Evolutionary conservation across 1,140 invertebrate genomes (phyloP).

Genomic region (Zaprionus kolodkinae): DNA sequence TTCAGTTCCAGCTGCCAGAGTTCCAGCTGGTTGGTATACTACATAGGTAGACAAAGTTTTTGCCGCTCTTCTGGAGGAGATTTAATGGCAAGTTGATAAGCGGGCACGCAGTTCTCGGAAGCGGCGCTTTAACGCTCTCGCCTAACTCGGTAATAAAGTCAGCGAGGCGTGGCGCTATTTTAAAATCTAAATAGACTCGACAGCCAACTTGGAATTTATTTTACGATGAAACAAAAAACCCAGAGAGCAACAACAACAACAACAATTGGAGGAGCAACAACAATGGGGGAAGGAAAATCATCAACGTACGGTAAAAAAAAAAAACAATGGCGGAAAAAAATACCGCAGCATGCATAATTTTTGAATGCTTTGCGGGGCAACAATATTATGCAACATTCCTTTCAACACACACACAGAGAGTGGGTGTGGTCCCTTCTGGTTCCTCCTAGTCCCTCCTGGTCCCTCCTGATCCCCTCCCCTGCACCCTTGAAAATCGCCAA

Average conservation of each 20-base stretch:
- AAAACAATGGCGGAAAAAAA: slow-evolving; percentile 71
- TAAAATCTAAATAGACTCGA: slow-evolving; percentile 75
- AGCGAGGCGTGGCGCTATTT: slow-evolving; percentile 69
- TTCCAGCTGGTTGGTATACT: no score
- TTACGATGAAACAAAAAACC: slow-evolving; percentile 28
- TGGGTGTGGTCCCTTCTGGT: no score
- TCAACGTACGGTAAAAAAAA: slow-evolving; percentile 18
- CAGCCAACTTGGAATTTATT: slow-evolving; percentile 72
- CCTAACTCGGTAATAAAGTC: slow-evolving; percentile 69
- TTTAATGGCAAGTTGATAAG: slow-evolving; percentile 80
- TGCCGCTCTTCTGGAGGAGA: slow-evolving; percentile 37
- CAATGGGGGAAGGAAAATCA: slow-evolving; percentile 28
- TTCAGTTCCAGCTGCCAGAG: no score
- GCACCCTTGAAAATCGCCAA: slow-evolving; percentile 5
- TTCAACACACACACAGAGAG: slow-evolving; percentile 47
- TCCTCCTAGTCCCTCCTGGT: no score
- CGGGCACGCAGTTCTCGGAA: slow-evolving; percentile 33
- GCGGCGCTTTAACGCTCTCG: slow-evolving; percentile 65
- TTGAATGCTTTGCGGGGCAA: slow-evolving; percentile 64
- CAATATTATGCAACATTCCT: slow-evolving; percentile 78
- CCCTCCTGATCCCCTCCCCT: not conserved
- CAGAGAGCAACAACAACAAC: slow-evolving; percentile 5
- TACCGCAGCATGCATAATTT: slow-evolving; percentile 76
- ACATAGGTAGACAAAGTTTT: slow-evolving; percentile 36
- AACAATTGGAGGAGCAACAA: slow-evolving; percentile 14